Base-by-base conservation (phyloP, 2,888 invertebrate genomes). In the Apotomis capreana region DNA sequence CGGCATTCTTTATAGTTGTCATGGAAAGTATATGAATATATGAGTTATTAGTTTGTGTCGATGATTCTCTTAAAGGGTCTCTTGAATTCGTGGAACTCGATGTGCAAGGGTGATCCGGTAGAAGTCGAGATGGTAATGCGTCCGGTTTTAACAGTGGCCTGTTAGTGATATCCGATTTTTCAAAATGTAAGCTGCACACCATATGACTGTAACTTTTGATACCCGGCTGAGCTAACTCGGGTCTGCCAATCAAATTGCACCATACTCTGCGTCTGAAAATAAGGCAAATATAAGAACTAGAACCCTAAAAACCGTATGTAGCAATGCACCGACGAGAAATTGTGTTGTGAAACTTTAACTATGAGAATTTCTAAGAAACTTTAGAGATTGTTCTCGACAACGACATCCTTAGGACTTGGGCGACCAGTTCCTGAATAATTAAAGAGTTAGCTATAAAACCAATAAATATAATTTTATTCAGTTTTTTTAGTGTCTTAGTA, bases 171-270 rank as follows among this genome's bases (percentile, higher is more conserved):
- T 52, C 52, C n/a, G 52, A 52, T 52, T 6, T 52, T 5, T 52
- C 52, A 52, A 52, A 52, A 52, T 52, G 52, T 13, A 26, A 5
- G 36, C 36, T 57, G 36, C 57, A 37, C 15, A 57, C 15, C 36
- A 57, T 9, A 10, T 57, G 57, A 37, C 36, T 57, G 8, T 57
- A 3, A 12, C 15, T 15, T 57, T 57, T 52, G 13, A 52, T 13
- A 52, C 13, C 52, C 13, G 52, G 52, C 13, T n/a, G 13, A 5
- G 52, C 13, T 13, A 52, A 13, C 52, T 52, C 52, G 0, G 52
- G 52, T 52, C 52, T 52, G 52, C 52, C 13, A 13, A 52, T 52
- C 52, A 52, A 13, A n/a, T 52, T 13, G 52, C 52, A 52, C 52
- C 52, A 52, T 13, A n/a, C 52, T 52, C 13, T 52, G 13, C 52